Percentiles rank a stretch among this genome's conserved stretches.
phyloP scores from a whole-genome alignment of 2,888 invertebrate species.

The Apotomis capreana region DNA sequence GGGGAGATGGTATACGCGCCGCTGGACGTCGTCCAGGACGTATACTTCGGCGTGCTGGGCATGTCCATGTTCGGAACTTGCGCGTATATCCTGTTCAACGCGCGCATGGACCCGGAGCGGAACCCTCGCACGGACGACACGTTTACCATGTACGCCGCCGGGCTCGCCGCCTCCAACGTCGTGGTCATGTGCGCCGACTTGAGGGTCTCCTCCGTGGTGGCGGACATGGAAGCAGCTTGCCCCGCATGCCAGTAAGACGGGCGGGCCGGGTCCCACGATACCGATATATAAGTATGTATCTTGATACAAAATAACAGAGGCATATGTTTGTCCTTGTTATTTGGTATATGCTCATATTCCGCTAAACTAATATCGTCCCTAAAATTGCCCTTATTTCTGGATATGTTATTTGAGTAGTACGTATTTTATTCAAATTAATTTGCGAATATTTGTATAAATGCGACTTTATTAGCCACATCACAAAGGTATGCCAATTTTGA shows the following conservation, averaged over 20 bases:
- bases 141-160: conserved; percentile 58
- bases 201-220: conserved; percentile 69
- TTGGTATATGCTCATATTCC: too few relatives aligned
- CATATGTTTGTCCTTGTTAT: too few relatives aligned
- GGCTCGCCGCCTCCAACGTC: conserved; percentile 63
- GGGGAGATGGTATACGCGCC: conserved; percentile 76
- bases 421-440: too few relatives aligned
- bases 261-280: too few relatives aligned
- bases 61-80: conserved; percentile 64
- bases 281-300: too few relatives aligned
- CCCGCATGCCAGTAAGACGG: conserved; percentile 63
- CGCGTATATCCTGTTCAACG: conserved; percentile 65
- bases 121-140: conserved; percentile 69
- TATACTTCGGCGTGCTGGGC: conserved; percentile 73
- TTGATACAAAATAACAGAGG: too few relatives aligned
- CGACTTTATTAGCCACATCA: conserved; percentile 40
- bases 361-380: too few relatives aligned
- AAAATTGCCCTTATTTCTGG: too few relatives aligned
- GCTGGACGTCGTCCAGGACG: conserved; percentile 76
- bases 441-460: conserved; percentile 47
- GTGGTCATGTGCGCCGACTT: conserved; percentile 72
- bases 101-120: conserved; percentile 54
- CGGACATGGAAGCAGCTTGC: conserved; percentile 30
- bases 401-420: too few relatives aligned
- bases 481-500: too few relatives aligned